phyloP scores from a whole-genome alignment of 2,113 vertebrate species.

The Monopterus albus region DNA sequence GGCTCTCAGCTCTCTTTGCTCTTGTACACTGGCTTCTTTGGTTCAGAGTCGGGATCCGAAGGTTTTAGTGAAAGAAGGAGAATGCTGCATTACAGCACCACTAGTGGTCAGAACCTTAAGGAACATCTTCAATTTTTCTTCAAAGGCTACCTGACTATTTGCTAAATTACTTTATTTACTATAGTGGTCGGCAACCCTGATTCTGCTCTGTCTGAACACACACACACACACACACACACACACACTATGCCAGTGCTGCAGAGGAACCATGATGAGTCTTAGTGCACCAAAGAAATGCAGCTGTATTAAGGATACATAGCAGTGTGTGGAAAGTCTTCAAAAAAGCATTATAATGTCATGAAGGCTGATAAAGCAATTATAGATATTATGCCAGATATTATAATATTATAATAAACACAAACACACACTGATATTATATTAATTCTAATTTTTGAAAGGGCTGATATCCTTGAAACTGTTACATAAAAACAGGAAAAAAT shows the following conservation, averaged over 20 bases:
- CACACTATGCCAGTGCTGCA: constrained; percentile 42
- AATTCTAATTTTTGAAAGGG: too few relatives aligned
- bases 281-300: constrained; percentile 34
- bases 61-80: too few relatives aligned
- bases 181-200: not conserved
- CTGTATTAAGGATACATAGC: constrained; percentile 4
- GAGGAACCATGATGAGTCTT: constrained; percentile 13
- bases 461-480: too few relatives aligned
- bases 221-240: constrained; percentile 17
- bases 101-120: not conserved
- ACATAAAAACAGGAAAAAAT: too few relatives aligned
- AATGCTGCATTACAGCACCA: not conserved
- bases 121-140: not conserved
- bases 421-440: too few relatives aligned
- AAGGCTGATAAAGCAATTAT: too few relatives aligned
- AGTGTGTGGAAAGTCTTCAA: not conserved
- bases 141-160: not conserved
- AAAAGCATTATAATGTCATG: too few relatives aligned
- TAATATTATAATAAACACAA: too few relatives aligned
- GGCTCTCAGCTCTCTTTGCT: too few relatives aligned
- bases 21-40: too few relatives aligned
- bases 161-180: not conserved
- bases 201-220: not conserved
- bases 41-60: too few relatives aligned
- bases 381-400: too few relatives aligned